A percentile compares a stretch with the other conserved stretches of the same genome.
Conservation (phyloP, 1,140 invertebrate genomes). For the Cephus cinctus region DNA sequence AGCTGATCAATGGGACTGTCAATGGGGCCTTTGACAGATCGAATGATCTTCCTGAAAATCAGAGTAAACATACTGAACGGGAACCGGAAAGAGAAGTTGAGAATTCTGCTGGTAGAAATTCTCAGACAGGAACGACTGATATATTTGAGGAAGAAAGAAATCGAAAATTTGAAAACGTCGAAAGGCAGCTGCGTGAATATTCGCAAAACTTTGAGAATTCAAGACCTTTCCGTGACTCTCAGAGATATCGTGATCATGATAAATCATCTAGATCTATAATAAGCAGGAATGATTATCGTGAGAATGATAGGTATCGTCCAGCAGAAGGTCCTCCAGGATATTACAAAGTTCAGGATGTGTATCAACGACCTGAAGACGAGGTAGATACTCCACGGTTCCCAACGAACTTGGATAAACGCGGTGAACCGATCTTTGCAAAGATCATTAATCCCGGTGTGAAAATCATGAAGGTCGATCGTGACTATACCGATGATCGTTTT, state of each 20-base stretch:
- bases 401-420: conserved; percentile 16
- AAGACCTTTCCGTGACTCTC: conserved; percentile 21
- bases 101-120: not conserved
- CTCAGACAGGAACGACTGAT: conserved; percentile 8
- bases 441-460: conserved; percentile 49
- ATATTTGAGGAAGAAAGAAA: conserved; percentile 20
- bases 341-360: conserved; percentile 39
- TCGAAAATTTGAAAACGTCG: conserved; percentile 27
- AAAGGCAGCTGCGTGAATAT: conserved; percentile 37
- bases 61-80: conserved; percentile 20
- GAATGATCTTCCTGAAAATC: not conserved
- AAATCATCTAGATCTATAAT: conserved; percentile 17
- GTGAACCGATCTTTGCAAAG: conserved; percentile 39
- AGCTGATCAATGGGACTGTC: conserved; percentile 5
- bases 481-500: conserved; percentile 36
- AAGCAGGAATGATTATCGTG: conserved; percentile 23
- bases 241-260: conserved; percentile 24
- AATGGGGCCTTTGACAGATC: conserved; percentile 7
- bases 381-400: conserved; percentile 50
- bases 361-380: conserved; percentile 47
- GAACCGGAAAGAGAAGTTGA: too few species aligned
- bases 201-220: conserved; percentile 37
- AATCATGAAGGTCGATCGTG: conserved; percentile 50
- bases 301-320: conserved; percentile 16
- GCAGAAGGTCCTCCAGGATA: conserved; percentile 13